phyloP scores from a whole-genome alignment of 2,113 vertebrate species.

The Lasiurus cinereus region DNA sequence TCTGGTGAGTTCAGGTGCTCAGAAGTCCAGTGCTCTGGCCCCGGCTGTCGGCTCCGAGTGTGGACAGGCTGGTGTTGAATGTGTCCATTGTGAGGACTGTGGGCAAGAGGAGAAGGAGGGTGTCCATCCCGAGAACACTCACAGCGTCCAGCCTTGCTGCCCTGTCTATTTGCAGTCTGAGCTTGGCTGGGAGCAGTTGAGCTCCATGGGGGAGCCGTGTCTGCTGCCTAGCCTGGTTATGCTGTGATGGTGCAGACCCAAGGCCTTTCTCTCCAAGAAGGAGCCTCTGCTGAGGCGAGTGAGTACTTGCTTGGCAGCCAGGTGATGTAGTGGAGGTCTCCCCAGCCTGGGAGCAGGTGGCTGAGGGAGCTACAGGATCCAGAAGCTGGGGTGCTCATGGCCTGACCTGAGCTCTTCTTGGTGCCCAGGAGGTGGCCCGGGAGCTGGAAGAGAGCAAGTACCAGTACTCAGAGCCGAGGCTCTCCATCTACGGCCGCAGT shows the following conservation, averaged over 20 bases:
- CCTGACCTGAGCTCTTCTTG: constrained; percentile 65
- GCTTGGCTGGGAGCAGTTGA: not conserved
- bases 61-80: not conserved
- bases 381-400: not conserved
- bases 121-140: not conserved
- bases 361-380: not conserved
- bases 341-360: not conserved
- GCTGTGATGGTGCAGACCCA: not conserved
- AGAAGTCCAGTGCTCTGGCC: not conserved
- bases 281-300: not conserved
- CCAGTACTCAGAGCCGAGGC: constrained; percentile 96
- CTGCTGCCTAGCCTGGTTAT: not conserved
- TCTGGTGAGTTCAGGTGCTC: not conserved
- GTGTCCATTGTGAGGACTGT: not conserved
- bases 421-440: constrained; percentile 93
- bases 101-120: not conserved
- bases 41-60: not conserved
- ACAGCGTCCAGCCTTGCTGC: not conserved
- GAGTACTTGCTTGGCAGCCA: not conserved
- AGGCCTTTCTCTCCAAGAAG: not conserved
- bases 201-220: not conserved
- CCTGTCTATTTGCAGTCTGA: not conserved
- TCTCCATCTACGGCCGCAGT: constrained; percentile 96
- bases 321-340: not conserved
- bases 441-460: constrained; percentile 98